Percentiles rank a stretch among this genome's conserved stretches.
These are phyloP conservation scores for Toxonevra muliebris DNA, from an alignment of 2,888 invertebrate genomes.

Conservation along the genomic window DNA sequence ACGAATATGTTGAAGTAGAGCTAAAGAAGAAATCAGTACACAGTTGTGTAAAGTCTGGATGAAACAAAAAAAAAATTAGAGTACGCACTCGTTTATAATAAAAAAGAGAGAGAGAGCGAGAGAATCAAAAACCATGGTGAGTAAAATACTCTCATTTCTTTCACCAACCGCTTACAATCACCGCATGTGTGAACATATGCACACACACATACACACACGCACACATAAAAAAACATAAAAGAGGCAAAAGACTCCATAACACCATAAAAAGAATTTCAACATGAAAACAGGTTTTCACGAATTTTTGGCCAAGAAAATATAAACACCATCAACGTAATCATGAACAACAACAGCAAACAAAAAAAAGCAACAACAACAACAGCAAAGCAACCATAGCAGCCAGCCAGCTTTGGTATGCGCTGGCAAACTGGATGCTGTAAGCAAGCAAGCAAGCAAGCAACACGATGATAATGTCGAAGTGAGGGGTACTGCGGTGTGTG, in stretches of 20 bases:
- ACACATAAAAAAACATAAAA: too few species aligned
- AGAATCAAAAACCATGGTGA: too few species aligned
- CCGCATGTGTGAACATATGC: too few species aligned
- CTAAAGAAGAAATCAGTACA: too few species aligned
- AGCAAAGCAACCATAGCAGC: not conserved
- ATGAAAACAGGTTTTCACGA: constrained; percentile 34
- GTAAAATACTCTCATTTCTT: too few species aligned
- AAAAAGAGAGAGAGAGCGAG: too few species aligned
- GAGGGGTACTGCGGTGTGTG: constrained; percentile 1
- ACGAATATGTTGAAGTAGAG: too few species aligned
- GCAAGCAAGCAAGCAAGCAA: not conserved
- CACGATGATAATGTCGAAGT: not conserved
- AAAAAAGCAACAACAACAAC: constrained; percentile 17
- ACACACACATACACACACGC: too few species aligned
- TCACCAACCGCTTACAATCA: too few species aligned
- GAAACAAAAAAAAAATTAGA: too few species aligned
- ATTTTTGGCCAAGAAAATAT: constrained; percentile 15
- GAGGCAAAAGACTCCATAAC: constrained; percentile 9
- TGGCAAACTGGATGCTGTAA: constrained; percentile 40
- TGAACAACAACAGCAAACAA: not conserved
- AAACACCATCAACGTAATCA: constrained; percentile 8
- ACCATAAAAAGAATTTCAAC: constrained; percentile 36
- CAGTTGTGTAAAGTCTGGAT: too few species aligned
- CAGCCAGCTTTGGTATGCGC: constrained; percentile 34
- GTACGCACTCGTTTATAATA: too few species aligned